Base-by-base conservation (phyloP, 2,113 vertebrate genomes). In the Eurystomus gularis region DNA sequence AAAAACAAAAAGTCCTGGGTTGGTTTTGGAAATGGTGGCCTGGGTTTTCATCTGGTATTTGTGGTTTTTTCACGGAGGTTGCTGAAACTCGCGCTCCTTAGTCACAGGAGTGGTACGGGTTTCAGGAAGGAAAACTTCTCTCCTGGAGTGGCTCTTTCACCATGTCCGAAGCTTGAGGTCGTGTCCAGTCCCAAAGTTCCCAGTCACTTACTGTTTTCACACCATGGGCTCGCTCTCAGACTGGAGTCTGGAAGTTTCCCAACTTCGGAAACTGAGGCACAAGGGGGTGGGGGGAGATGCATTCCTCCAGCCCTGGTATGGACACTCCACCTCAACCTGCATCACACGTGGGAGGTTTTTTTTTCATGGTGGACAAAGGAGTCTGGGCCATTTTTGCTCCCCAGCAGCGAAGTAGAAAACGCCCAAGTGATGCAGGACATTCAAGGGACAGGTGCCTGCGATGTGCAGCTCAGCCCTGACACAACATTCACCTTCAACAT, bases 291-390 rank as follows among this genome's bases (percentile, higher is more conserved):
- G 31, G 49, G 58, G 35, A 24, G 29, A 15, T 33, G 15, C 17
- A 2, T 69, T 46, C 39, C 58, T 46, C 58, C 77, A 52, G 51
- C 46, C 11, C 4, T 6, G 42, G 7, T 23, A 23, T 19, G 26
- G 69, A 5, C 31, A 17, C 11, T 82, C 6, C 65, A 73, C 13
- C 52, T 44, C 60, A 31, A 10, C 66, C 44, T 12, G 3, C 44
- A 15, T 8, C 2, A 1, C 11, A 2, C 10, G 1, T 1, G 3
- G 54, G 64, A 58, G 10, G 46, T 20, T 4, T 6, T 17, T 40
- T 40, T 64, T 54, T 65, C 33, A 18, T 8, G 39, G 31, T 4
- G 25, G 17, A 3, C 13, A 46, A 28, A 60, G 42, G 37, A 49
- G 11, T 25, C 29, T 54, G 82, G 57, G 48, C 40, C 10, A 3